Percentiles rank a stretch among this genome's conserved stretches.
Conservation (phyloP, 2,888 invertebrate species). For the Drosophila silvestris region DNA sequence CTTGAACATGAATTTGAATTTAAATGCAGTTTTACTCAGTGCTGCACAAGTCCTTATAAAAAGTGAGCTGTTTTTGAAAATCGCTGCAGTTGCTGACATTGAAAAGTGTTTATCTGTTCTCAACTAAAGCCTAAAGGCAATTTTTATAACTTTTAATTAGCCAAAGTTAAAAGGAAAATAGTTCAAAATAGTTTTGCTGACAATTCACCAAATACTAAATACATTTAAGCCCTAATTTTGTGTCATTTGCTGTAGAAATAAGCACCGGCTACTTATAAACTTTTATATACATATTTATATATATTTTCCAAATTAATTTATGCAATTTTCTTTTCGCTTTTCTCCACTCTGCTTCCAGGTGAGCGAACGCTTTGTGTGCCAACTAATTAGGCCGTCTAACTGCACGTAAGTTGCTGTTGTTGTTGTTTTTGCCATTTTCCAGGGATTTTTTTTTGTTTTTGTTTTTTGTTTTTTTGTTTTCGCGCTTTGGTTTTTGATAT, state of each 20-base stretch:
- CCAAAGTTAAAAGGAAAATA: not conserved
- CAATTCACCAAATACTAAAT: not conserved
- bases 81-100: not conserved
- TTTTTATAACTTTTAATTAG: not conserved
- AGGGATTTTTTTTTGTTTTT: not conserved
- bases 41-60: not conserved
- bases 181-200: not conserved
- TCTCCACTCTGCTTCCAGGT: constrained; percentile 38
- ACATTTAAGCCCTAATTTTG: not conserved
- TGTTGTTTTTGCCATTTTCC: not conserved
- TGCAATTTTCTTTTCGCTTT: constrained; percentile 17
- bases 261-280: no score
- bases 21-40: not conserved
- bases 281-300: not conserved
- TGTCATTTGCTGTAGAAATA: not conserved
- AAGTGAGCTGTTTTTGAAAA: no score
- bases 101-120: not conserved
- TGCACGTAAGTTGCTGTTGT: constrained; percentile 44
- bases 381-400: constrained; percentile 59
- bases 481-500: constrained; percentile 15
- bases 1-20: not conserved
- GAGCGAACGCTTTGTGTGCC: constrained; percentile 41
- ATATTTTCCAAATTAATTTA: constrained; percentile 18
- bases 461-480: not conserved
- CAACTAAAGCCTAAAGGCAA: not conserved